Conservation (phyloP, 2,113 vertebrate genomes). For the Quiscalus mexicanus region DNA sequence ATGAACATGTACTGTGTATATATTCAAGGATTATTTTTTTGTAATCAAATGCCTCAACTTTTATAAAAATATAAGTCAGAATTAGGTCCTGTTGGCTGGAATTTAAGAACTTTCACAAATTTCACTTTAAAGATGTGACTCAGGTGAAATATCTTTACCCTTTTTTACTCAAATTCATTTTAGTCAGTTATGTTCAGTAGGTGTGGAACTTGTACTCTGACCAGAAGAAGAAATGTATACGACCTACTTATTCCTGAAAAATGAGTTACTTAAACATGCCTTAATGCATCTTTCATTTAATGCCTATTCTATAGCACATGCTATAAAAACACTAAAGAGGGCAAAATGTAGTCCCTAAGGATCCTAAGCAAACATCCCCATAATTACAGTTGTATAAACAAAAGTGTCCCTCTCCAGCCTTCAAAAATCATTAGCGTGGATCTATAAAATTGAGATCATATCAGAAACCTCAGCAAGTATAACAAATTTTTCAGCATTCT, state of each 20-base stretch:
- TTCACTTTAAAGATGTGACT: background rate
- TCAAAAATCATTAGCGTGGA: conserved; percentile 10
- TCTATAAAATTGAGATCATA: conserved; percentile 17
- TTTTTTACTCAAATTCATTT: background rate
- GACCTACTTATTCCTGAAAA: conserved; percentile 1
- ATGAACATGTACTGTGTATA: too few species aligned
- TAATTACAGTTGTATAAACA: conserved; percentile 51
- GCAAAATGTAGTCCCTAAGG: conserved; percentile 20
- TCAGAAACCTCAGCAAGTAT: background rate
- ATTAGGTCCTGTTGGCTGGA: background rate
- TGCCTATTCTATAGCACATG: background rate
- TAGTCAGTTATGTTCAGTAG: background rate
- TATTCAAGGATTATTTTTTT: background rate
- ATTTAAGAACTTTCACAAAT: background rate
- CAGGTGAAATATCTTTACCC: background rate
- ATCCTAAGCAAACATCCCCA: background rate
- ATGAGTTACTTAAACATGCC: background rate
- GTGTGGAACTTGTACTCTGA: background rate
- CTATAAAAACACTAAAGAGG: conserved; percentile 18
- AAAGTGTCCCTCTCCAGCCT: conserved; percentile 26
- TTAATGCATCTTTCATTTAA: conserved; percentile 2
- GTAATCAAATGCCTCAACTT: background rate
- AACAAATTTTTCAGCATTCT: background rate
- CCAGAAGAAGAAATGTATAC: background rate
- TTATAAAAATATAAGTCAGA: background rate